phyloP scores from a whole-genome alignment of 2,888 invertebrate species.

The Lepidocyrtinus sp. region DNA sequence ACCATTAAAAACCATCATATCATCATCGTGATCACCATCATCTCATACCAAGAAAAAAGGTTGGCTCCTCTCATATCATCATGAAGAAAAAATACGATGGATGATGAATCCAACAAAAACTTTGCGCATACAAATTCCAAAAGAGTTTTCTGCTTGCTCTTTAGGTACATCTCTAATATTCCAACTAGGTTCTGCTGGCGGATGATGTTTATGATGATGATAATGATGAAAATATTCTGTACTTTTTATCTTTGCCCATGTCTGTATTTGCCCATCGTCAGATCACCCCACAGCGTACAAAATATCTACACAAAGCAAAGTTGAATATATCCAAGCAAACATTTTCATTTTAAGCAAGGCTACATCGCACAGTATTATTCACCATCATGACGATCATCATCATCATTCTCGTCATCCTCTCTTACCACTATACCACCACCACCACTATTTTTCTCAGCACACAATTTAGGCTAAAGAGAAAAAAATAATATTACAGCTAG shows the following conservation, averaged over 20 bases:
- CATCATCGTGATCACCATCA: conserved; percentile 20
- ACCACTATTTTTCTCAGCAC: conserved; percentile 42
- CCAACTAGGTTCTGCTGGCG: not conserved
- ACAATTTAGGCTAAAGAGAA: conserved; percentile 54
- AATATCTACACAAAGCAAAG: conserved; percentile 51
- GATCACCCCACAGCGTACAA: conserved; percentile 58
- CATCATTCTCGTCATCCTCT: conserved; percentile 20
- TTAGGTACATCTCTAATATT: conserved; percentile 33
- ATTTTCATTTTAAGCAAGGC: conserved; percentile 4
- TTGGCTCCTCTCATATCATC: conserved; percentile 44
- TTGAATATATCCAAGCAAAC: conserved; percentile 1
- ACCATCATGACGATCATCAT: conserved; percentile 36
- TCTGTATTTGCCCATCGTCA: conserved; percentile 37
- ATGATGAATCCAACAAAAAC: conserved; percentile 38
- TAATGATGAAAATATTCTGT: conserved; percentile 26
- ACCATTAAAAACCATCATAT: conserved; percentile 58
- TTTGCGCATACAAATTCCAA: conserved; percentile 7
- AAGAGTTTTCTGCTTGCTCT: conserved; percentile 10
- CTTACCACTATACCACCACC: conserved; percentile 12
- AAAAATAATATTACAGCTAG: not conserved
- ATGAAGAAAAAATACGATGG: conserved; percentile 34
- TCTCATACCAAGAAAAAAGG: conserved; percentile 55
- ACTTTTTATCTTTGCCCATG: conserved; percentile 33
- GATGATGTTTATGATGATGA: not conserved
- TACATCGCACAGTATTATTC: conserved; percentile 46